A percentile compares a stretch with the other conserved stretches of the same genome.
Evolutionary conservation across 2,888 invertebrate species (phyloP).

Genomic region (Lasioglossum figueresi): DNA sequence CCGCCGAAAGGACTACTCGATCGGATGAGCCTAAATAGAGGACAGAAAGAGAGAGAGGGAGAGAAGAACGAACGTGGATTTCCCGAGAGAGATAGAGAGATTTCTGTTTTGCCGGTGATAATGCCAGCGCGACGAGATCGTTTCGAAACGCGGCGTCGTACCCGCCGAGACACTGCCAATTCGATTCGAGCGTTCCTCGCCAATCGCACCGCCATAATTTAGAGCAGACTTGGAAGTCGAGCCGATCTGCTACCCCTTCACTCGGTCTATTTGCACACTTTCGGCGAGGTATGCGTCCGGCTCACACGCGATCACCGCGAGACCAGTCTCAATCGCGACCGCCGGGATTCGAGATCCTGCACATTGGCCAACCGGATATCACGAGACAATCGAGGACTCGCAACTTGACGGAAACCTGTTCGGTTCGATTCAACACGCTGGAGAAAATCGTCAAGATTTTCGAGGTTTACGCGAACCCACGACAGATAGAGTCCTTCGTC

Average conservation of each 20-base stretch:
- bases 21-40: not conserved
- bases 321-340: not conserved
- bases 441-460: not conserved
- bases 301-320: not conserved
- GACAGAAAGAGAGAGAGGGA: conserved; percentile 35
- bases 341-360: not conserved
- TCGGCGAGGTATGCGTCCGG: conserved; percentile 23
- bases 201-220: conserved; percentile 36
- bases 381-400: not conserved
- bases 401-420: not conserved
- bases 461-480: not conserved
- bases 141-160: not conserved
- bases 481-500: not conserved
- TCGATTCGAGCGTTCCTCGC: conserved; percentile 20
- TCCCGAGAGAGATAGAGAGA: conserved; percentile 4
- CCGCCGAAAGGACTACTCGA: not conserved
- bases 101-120: not conserved
- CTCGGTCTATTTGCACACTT: conserved; percentile 64
- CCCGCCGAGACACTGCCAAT: not conserved
- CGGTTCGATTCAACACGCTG: not conserved
- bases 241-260: conserved; percentile 51
- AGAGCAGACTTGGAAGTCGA: conserved; percentile 42
- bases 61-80: conserved; percentile 16
- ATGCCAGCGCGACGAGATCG: conserved; percentile 1
- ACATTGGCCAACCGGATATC: not conserved